phyloP scores from a whole-genome alignment of 2,888 invertebrate species.

The Nomada goodeniana region DNA sequence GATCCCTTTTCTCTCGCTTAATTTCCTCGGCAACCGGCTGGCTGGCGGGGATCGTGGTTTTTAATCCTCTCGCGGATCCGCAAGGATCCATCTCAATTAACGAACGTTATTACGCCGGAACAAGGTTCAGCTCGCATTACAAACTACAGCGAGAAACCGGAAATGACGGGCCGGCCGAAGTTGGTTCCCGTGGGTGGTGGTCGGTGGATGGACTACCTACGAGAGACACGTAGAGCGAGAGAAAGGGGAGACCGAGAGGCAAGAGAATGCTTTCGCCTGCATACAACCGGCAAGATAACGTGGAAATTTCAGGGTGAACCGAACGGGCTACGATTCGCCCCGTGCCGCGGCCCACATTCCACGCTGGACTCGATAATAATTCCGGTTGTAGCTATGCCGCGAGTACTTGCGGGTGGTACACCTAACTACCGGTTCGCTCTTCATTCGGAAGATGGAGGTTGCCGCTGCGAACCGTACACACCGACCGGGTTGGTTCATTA shows the following conservation, averaged over 20 bases:
- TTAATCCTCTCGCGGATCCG: constrained; percentile 11
- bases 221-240: not conserved
- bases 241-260: not conserved
- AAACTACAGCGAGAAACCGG: constrained; percentile 61
- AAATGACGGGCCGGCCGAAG: constrained; percentile 69
- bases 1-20: not conserved
- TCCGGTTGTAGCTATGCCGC: constrained; percentile 2
- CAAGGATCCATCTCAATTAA: constrained; percentile 75
- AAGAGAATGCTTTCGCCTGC: constrained; percentile 50
- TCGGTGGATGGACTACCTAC: constrained; percentile 18
- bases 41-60: not conserved
- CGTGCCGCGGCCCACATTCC: constrained; percentile 38
- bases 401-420: constrained; percentile 4
- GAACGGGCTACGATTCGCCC: constrained; percentile 35
- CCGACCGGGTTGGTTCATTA: constrained; percentile 61
- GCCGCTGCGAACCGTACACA: constrained; percentile 40
- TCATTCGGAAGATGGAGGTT: constrained; percentile 63
- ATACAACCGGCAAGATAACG: constrained; percentile 60
- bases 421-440: constrained; percentile 47
- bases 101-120: constrained; percentile 68
- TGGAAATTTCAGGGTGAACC: constrained; percentile 63
- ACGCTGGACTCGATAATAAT: constrained; percentile 60
- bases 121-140: constrained; percentile 63
- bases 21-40: not conserved
- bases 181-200: constrained; percentile 67